Evolutionary conservation across 1,140 invertebrate genomes (phyloP).

Genomic region (Tetragonula clypearis): DNA sequence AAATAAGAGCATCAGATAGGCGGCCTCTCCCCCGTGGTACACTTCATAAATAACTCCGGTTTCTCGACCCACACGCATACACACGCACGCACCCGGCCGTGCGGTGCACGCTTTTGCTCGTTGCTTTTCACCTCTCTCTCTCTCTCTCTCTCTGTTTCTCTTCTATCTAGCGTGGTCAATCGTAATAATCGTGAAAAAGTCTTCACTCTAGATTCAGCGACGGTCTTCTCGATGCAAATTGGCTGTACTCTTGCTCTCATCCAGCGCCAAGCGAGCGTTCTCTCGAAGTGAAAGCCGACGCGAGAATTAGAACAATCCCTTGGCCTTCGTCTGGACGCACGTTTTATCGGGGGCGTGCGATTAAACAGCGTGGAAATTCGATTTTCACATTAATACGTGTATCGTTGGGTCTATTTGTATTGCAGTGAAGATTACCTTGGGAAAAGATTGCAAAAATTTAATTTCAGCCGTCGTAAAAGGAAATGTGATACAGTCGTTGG

Average conservation of each 20-base stretch:
- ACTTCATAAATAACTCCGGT: constrained; percentile 70
- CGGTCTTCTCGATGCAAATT: constrained; percentile 74
- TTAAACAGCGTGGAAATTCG: not conserved
- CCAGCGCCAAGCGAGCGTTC: constrained; percentile 42
- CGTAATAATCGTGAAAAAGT: constrained; percentile 55
- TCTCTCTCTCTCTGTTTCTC: too few relatives aligned
- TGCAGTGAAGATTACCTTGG: too few relatives aligned
- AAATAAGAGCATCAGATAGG: constrained; percentile 74
- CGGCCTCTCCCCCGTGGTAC: constrained; percentile 43
- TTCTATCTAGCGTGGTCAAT: constrained; percentile 40
- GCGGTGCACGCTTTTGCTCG: not conserved
- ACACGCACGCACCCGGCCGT: not conserved
- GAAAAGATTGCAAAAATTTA: too few relatives aligned
- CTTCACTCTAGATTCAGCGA: not conserved
- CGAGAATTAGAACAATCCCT: not conserved
- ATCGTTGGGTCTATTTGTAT: too few relatives aligned
- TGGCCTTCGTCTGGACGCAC: not conserved
- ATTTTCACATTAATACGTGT: not conserved
- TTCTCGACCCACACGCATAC: constrained; percentile 44
- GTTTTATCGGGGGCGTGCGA: not conserved
- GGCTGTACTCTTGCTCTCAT: constrained; percentile 58
- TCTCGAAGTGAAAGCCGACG: not conserved
- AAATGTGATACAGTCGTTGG: too few relatives aligned
- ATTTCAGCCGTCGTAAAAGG: too few relatives aligned
- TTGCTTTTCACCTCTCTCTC: not conserved